These are phyloP conservation scores for Timema podura DNA, from an alignment of 2,888 invertebrate species.

Conservation along the genomic window DNA sequence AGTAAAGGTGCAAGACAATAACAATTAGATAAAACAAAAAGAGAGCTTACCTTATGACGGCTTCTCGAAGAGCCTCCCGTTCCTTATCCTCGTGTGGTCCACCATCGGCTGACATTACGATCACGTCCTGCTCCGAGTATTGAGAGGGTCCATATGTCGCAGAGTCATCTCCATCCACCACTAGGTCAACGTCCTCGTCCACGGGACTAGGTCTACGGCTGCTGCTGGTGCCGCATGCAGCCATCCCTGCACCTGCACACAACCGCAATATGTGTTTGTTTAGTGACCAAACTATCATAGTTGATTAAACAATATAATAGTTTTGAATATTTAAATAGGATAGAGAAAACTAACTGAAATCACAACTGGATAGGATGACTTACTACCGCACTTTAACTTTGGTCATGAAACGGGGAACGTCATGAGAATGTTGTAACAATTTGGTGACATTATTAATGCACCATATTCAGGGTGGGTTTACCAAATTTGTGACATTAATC, in stretches of 20 bases:
- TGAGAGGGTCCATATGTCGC: conserved; percentile 81
- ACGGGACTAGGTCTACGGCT: conserved; percentile 42
- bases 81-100: conserved; percentile 51
- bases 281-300: background rate
- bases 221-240: conserved; percentile 41
- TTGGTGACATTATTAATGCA: no score
- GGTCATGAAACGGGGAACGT: no score
- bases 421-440: no score
- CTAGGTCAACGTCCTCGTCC: conserved; percentile 68
- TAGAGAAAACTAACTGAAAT: no score
- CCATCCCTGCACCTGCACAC: conserved; percentile 42
- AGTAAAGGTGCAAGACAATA: no score
- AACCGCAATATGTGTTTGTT: background rate
- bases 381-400: no score
- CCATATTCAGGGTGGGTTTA: no score
- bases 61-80: conserved; percentile 52
- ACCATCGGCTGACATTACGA: conserved; percentile 49
- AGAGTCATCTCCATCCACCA: conserved; percentile 84
- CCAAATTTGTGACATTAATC: no score
- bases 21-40: no score
- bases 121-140: conserved; percentile 72
- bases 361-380: no score
- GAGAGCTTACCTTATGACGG: conserved; percentile 44
- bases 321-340: no score
- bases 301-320: background rate